A percentile compares a stretch with the other conserved stretches of the same genome.
Conservation (phyloP, 2,888 invertebrate genomes). For the Drosophila borealis region DNA sequence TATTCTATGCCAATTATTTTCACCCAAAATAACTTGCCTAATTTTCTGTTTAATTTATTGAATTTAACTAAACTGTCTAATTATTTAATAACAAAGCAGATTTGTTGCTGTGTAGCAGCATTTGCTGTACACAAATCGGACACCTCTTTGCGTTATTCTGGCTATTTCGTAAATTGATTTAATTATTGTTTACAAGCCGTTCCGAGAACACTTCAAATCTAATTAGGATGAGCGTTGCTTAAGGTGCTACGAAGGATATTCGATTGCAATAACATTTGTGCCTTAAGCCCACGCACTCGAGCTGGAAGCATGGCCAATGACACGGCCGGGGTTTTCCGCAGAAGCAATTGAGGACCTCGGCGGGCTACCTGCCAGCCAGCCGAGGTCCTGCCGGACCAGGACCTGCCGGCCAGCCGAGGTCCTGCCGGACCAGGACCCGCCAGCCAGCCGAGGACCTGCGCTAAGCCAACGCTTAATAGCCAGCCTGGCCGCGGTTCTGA, state of each 20-base stretch:
- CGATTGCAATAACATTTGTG: constrained; percentile 10
- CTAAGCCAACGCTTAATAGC: constrained; percentile 18
- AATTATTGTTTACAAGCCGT: constrained; percentile 3
- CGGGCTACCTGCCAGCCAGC: constrained; percentile 10
- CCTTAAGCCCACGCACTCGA: not conserved
- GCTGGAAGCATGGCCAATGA: constrained; percentile 28
- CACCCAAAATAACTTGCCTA: too few species aligned
- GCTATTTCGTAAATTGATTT: constrained; percentile 6
- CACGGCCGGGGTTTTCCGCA: constrained; percentile 44
- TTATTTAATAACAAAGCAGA: too few species aligned
- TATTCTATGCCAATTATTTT: too few species aligned
- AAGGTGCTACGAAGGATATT: constrained; percentile 39
- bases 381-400: not conserved
- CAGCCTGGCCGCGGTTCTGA: constrained; percentile 11
- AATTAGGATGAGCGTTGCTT: constrained; percentile 42
- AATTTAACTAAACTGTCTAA: too few species aligned
- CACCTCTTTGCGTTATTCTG: not conserved
- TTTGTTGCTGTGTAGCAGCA: too few species aligned
- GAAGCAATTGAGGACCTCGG: constrained; percentile 42
- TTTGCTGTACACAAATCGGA: not conserved
- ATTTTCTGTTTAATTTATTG: too few species aligned
- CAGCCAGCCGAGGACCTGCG: not conserved
- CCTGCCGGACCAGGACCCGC: not conserved
- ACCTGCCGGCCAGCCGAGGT: not conserved
- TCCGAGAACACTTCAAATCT: constrained; percentile 56